Evolutionary conservation across 2,113 vertebrate genomes (phyloP).

Genomic region (Eulemur rufifrons): DNA sequence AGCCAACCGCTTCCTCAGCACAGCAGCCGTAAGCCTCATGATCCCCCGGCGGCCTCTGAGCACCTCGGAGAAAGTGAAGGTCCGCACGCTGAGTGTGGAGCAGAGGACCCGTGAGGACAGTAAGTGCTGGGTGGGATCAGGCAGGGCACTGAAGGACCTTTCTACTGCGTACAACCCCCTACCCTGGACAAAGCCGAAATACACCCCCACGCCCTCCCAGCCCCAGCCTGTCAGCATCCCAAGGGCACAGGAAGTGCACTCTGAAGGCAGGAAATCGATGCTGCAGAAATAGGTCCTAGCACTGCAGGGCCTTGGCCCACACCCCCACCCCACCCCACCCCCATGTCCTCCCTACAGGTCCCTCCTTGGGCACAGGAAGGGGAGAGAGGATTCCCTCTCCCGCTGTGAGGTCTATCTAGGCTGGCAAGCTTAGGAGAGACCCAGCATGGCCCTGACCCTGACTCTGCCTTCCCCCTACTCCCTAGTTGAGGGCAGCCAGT

Average conservation of each 20-base stretch:
- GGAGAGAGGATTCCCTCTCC: neutral
- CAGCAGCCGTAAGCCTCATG: constrained; percentile 96
- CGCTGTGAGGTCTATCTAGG: neutral
- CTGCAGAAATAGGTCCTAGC: constrained; percentile 36
- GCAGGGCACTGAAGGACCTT: neutral
- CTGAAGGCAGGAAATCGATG: constrained; percentile 40
- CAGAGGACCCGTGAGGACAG: constrained; percentile 97
- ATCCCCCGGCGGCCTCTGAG: constrained; percentile 92
- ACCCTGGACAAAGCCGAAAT: neutral
- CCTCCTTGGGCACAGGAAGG: neutral
- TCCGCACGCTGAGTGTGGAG: constrained; percentile 92
- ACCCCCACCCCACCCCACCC: neutral
- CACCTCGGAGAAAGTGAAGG: constrained; percentile 93
- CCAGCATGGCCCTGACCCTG: neutral
- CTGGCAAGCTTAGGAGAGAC: neutral
- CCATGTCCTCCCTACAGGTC: neutral
- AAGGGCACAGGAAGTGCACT: constrained; percentile 30
- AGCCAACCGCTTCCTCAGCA: constrained; percentile 97
- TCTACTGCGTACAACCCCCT: neutral
- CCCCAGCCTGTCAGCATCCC: constrained; percentile 3
- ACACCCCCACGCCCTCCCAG: neutral
- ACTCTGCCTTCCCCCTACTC: constrained; percentile 36
- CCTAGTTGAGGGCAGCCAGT: constrained; percentile 95
- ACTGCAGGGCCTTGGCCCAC: neutral
- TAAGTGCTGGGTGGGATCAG: constrained; percentile 82